These are phyloP conservation scores for Parauchenoglanis ngamensis DNA, from an alignment of 2,797 vertebrate species.

Conservation along the genomic window DNA sequence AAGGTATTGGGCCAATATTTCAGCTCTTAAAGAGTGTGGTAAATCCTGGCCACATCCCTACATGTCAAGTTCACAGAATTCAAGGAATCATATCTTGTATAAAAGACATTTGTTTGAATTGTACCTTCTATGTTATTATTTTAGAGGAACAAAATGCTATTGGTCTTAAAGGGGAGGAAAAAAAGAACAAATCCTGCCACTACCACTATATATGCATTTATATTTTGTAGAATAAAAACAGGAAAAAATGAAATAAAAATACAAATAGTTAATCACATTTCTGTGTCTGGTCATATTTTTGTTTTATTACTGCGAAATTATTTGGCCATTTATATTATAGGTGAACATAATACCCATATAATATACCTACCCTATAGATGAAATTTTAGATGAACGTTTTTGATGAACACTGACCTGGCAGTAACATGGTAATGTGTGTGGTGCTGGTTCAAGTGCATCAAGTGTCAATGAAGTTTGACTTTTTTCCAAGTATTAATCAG, in stretches of 20 bases:
- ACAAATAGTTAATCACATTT: constrained; percentile 57
- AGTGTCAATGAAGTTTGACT: not conserved
- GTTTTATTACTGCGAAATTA: not conserved
- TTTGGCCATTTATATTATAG: not conserved
- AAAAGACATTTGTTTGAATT: not conserved
- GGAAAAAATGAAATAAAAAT: constrained; percentile 76
- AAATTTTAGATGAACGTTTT: no score
- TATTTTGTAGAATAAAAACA: constrained; percentile 65
- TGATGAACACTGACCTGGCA: not conserved
- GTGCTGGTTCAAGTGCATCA: not conserved
- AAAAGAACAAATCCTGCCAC: constrained; percentile 59
- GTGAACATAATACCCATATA: not conserved
- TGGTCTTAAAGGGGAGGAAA: constrained; percentile 46
- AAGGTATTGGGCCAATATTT: not conserved
- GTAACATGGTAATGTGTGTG: not conserved
- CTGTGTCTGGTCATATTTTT: constrained; percentile 29
- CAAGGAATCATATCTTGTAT: not conserved
- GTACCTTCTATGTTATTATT: constrained; percentile 9
- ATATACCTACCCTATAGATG: not conserved
- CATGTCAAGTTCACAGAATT: not conserved
- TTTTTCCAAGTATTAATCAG: not conserved
- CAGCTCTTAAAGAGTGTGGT: not conserved
- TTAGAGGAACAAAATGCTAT: constrained; percentile 21
- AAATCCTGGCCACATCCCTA: not conserved
- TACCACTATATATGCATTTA: constrained; percentile 77